Base-by-base conservation (phyloP, 2,888 invertebrate species). In the Pantelozetes paolii region DNA sequence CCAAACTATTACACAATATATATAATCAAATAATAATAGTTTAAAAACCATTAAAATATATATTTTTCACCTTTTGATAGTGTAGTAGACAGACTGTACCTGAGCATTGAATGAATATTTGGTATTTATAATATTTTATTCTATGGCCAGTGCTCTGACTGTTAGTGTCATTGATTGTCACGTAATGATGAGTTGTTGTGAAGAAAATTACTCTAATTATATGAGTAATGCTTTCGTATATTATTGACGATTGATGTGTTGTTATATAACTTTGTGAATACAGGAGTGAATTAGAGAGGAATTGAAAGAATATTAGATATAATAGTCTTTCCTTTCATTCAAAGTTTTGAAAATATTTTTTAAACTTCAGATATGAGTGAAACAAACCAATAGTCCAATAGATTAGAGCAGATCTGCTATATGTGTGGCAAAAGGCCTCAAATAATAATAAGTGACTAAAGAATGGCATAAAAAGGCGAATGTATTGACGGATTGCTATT, bases 171-270 rank as follows among this genome's bases (percentile, higher is more conserved):
- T 9, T 59, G 28, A 59, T 59, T 59, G 59, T 59, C 59, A 59
- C 59, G 59, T 59, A 59, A 59, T 59, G 15, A 59, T 30, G 59
- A 59, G 28, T 59, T 28, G 59, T 15, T 15, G 20, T 50, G 50
- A 30, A 59, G 59, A 59, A 59, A 59, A 59, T 59, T 59, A 59
- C 59, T 59, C 59, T 59, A 59, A 59, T 59, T 59, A 59, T 59
- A 59, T 59, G 50, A 20, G 59, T 59, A 59, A 59, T 59, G 59
- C 26, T 30, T 59, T 59, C 20, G 28, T 30, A 59, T 26, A 59
- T 26, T 6, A 59, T 59, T 59, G 59, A 59, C 59, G 50, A 50
- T 50, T 59, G 59, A 59, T 59, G 59, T 59, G 59, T 28, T 59
- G 59, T 59, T 59, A 59, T 20, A 59, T 59, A 59, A 59, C 59